Percentiles rank a stretch among this genome's conserved stretches.
These are phyloP conservation scores for Cricetomys ansorgei DNA, from an alignment of 2,113 vertebrate genomes.

Conservation along the genomic window DNA sequence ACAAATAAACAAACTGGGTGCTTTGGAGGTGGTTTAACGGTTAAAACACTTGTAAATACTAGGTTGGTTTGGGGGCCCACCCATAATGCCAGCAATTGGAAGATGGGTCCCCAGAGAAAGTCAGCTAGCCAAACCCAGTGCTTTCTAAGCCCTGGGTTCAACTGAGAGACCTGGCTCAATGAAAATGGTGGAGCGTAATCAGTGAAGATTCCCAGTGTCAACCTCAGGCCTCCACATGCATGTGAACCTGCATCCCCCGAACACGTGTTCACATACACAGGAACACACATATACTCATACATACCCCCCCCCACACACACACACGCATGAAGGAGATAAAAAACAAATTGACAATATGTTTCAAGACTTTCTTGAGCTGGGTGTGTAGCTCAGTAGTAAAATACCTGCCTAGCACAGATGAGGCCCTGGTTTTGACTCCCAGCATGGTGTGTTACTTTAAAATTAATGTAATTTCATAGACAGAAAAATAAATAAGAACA, in stretches of 20 bases:
- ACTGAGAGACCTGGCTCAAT: too few species aligned
- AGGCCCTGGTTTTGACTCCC: background rate
- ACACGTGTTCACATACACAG: background rate
- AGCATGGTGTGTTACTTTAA: background rate
- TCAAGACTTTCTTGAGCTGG: slow-evolving; percentile 4
- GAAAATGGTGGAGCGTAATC: background rate
- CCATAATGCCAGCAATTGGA: background rate
- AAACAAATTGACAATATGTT: background rate
- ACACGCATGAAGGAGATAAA: background rate
- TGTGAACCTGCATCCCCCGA: background rate
- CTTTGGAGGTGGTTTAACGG: background rate
- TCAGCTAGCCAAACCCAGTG: background rate
- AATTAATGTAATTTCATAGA: background rate
- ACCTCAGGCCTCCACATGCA: background rate
- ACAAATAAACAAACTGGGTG: background rate
- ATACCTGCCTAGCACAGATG: background rate
- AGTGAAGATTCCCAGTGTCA: background rate
- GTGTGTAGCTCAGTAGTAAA: background rate
- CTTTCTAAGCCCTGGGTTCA: background rate
- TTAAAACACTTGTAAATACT: background rate
- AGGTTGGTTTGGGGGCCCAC: background rate
- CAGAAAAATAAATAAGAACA: background rate
- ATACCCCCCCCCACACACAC: background rate
- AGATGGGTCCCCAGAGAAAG: background rate
- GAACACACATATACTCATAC: background rate